Conservation (phyloP, 2,113 vertebrate genomes). For the Boulengeromyrus knoepffleri region DNA sequence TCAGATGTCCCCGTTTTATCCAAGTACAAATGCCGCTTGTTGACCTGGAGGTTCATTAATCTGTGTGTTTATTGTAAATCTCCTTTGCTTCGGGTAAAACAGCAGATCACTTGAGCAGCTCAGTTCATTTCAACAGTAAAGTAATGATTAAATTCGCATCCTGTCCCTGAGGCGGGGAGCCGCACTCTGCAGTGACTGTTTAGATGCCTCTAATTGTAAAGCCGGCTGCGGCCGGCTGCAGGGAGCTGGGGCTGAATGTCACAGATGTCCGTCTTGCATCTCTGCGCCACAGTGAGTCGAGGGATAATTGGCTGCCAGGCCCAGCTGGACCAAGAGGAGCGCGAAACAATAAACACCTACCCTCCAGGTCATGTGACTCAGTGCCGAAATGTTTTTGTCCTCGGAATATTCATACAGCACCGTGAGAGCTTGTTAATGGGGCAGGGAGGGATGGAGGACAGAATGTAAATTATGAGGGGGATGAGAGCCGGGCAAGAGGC, state of each 20-base stretch:
- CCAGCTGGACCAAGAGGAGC: background rate
- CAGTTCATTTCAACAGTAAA: background rate
- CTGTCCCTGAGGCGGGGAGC: background rate
- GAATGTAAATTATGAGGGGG: background rate
- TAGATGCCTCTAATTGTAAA: background rate
- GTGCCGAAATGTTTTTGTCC: background rate
- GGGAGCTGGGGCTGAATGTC: slow-evolving; percentile 8
- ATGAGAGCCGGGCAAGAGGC: background rate
- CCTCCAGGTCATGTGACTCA: background rate
- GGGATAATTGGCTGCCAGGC: background rate
- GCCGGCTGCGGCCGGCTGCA: background rate
- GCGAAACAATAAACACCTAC: background rate
- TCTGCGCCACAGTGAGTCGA: background rate
- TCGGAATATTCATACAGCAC: slow-evolving; percentile 3
- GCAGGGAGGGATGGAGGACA: background rate
- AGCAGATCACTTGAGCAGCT: background rate
- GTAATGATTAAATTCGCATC: background rate
- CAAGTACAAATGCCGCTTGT: background rate
- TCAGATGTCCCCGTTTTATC: background rate
- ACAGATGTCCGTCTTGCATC: slow-evolving; percentile 24
- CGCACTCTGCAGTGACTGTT: background rate
- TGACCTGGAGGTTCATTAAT: background rate
- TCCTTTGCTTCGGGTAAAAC: background rate
- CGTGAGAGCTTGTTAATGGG: background rate
- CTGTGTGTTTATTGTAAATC: background rate